Base-by-base conservation (phyloP, 2,797 vertebrate genomes). In the Melanotaenia boesemani region DNA sequence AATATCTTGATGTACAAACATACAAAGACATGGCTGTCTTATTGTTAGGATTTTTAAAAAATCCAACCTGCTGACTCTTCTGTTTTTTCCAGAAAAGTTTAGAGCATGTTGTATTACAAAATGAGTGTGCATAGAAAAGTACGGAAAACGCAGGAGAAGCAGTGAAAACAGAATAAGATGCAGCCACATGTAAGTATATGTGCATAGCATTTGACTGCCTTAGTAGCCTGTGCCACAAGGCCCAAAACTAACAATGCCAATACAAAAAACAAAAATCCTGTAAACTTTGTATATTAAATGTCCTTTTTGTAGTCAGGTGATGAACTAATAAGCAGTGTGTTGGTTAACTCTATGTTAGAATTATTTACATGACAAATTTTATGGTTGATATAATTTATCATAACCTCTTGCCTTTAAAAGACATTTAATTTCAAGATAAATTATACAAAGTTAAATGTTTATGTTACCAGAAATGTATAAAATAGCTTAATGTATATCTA, bases 271-370 rank as follows among this genome's bases (percentile, higher is more conserved):
- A 20, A 46, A 16, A 20, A 50, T 50, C 56, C 37, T 90, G 88
- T 92, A 92, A 83, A 88, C 75, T 92, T 90, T 93, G 92, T 93
- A 93, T 70, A 92, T 84, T 84, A 85, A 80, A 81, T 81, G 86
- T 93, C 69, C 37, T 80, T 67, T 93, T 92, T 93, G 89, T 92
- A 92, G 93, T 93, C 85, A 83, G 89, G 92, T 93, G 89, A 90
- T 91, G 74, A 90, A 90, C 86, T 86, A 89, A 86, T 89, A 91
- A 87, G 83, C 90, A 74, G 90, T 91, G 93, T 92, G 89, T 89
- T 92, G 77, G 86, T 91, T 86, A 82, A 88, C 74, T 84, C 78
- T 84, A 89, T 79, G 89, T 93, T 86, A 74, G 76, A 91, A 89
- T 86, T 70, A 90, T 92, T 92, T 89, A 90, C 88, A 92, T 89